Evolutionary conservation across 2,113 vertebrate species (phyloP), one percentile per base, ranked within the genome.

Genomic region (Numida meleagris): DNA sequence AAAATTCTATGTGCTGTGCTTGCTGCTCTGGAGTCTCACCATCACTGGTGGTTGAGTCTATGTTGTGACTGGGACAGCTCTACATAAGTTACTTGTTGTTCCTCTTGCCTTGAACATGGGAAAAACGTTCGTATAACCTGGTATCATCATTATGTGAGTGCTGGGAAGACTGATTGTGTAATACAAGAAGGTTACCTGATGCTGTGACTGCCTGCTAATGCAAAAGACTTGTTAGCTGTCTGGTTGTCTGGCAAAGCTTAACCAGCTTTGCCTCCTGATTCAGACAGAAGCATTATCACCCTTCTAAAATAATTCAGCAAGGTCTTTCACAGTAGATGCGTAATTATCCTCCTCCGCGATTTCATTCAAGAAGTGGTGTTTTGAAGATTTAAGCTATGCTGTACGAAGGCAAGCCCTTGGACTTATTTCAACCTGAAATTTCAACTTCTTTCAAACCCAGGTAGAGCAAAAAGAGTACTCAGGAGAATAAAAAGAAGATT

Each of bases 201-300:
- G 75, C 82, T 81, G 40, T 0, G 11, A 50, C 58, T 2, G 36
- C 72, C 59, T 50, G 72, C 82, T 95, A 93, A 95, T 90, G 82
- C 55, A 63, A 90, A 93, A 96, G 83, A 48, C 82, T 80, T 91
- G 89, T 93, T 91, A 91, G 71, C 62, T 89, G 82, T 79, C 82
- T 79, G 45, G 38, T 31, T 79, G 66, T 72, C 87, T 94, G 82
- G 66, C 67, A 87, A 2, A 17, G 87, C 53, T 88, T 82, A 89
- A 85, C n/a, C 42, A 70, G 38, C 58, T 76, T 73, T 80, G 53
- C 29, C 82, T 86, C 82, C 21, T 7, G 94, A 53, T 34, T 90
- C 72, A 55, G 55, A 59, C 4, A 23, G 68, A 86, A 95, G 86
- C 88, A 74, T 16, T 33, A 88, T 2, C 75, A 55, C 21, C 14